Percentiles rank a stretch among this genome's conserved stretches.
Conservation (phyloP, 2,888 invertebrate genomes). For the Lysandra bellargus region DNA sequence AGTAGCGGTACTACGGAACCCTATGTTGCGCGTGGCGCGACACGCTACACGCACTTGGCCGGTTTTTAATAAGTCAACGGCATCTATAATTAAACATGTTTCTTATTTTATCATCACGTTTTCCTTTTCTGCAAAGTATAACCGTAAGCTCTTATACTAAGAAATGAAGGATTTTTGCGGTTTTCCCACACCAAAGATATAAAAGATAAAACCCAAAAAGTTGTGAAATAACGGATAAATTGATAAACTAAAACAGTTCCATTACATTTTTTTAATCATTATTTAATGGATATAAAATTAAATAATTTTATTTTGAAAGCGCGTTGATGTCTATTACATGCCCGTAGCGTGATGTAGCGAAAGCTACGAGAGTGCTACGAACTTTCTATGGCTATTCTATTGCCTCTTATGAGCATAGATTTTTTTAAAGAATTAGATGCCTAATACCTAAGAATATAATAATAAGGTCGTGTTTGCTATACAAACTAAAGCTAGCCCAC, state of each 20-base stretch:
- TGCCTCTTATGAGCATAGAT: not conserved
- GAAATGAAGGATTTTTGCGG: not conserved
- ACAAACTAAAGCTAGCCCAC: not conserved
- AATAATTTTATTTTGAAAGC: not conserved
- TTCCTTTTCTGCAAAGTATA: not conserved
- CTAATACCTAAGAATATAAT: not conserved
- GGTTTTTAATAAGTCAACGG: not conserved
- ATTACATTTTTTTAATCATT: too few relatives aligned
- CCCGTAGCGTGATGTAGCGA: not conserved
- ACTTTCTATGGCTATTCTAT: not conserved
- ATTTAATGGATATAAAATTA: too few relatives aligned
- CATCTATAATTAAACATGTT: not conserved
- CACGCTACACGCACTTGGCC: too few relatives aligned
- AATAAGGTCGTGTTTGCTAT: not conserved
- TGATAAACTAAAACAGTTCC: too few relatives aligned
- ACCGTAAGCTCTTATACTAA: not conserved
- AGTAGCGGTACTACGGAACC: too few relatives aligned
- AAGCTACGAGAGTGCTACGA: constrained; percentile 13
- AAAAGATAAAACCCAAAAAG: not conserved
- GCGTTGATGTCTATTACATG: not conserved
- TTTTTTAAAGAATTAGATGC: not conserved
- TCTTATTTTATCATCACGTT: not conserved
- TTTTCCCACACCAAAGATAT: not conserved
- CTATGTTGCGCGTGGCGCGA: too few relatives aligned
- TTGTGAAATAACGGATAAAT: not conserved